Conservation (phyloP, 2,888 invertebrate species). For the Zeuzera pyrina region DNA sequence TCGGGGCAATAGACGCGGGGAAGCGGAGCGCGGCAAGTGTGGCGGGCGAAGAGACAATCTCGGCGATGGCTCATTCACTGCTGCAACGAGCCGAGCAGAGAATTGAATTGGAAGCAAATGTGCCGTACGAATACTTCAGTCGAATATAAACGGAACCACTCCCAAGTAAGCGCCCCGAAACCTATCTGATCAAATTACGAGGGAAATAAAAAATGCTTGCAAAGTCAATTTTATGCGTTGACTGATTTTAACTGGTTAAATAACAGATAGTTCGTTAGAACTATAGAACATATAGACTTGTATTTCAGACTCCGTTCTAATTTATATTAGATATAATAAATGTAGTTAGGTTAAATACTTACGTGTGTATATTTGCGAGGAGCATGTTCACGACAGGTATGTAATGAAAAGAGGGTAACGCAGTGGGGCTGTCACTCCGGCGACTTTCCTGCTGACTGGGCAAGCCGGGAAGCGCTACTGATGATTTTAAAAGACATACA, state of each 20-base stretch:
- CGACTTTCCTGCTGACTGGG: slow-evolving; percentile 29
- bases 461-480: too few species aligned
- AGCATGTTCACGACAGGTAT: slow-evolving; percentile 31
- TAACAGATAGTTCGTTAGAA: too few species aligned
- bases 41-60: slow-evolving; percentile 48
- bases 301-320: too few species aligned
- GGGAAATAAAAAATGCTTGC: slow-evolving; percentile 26
- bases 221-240: slow-evolving; percentile 26
- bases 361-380: slow-evolving; percentile 3
- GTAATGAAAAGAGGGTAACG: slow-evolving; percentile 45
- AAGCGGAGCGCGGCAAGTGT: slow-evolving; percentile 20
- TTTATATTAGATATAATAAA: too few species aligned
- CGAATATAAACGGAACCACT: slow-evolving; percentile 60
- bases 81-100: slow-evolving; percentile 61
- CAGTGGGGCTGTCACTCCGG: slow-evolving; percentile 31
- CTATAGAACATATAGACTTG: too few species aligned
- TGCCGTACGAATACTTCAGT: slow-evolving; percentile 54
- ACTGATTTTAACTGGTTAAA: slow-evolving; percentile 21
- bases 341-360: too few species aligned
- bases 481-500: too few species aligned
- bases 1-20: slow-evolving; percentile 17
- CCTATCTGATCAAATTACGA: slow-evolving; percentile 40
- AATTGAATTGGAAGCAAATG: slow-evolving; percentile 69
- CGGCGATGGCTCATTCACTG: slow-evolving; percentile 61
- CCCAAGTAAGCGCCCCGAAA: slow-evolving; percentile 34